Evolutionary conservation across 2,888 invertebrate species (phyloP).

Genomic region (Augiades crinisus): DNA sequence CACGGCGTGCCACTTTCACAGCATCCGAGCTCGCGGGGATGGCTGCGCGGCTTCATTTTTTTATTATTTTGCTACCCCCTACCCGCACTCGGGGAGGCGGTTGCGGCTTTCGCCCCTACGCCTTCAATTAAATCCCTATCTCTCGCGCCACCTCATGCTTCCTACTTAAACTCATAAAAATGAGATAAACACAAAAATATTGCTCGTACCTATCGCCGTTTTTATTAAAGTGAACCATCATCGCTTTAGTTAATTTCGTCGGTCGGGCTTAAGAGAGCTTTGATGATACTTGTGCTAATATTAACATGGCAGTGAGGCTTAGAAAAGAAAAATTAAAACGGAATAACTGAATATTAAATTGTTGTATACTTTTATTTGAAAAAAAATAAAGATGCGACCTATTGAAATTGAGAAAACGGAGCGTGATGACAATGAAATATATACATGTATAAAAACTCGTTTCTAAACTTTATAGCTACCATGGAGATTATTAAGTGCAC

Average conservation of each 20-base stretch:
- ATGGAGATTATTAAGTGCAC: too few relatives aligned
- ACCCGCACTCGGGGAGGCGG: constrained; percentile 46
- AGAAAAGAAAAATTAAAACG: neutral
- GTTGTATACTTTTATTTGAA: too few relatives aligned
- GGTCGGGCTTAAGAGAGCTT: constrained; percentile 19
- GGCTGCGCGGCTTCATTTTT: constrained; percentile 64
- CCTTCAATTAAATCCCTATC: constrained; percentile 79
- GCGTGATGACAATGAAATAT: too few relatives aligned
- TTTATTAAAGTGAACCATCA: constrained; percentile 56
- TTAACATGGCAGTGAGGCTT: neutral
- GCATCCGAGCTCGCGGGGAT: constrained; percentile 77
- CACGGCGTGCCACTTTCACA: constrained; percentile 79
- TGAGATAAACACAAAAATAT: constrained; percentile 74
- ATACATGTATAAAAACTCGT: too few relatives aligned
- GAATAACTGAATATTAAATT: too few relatives aligned
- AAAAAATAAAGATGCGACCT: too few relatives aligned
- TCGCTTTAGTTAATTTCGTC: constrained; percentile 24
- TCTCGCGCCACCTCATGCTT: constrained; percentile 68
- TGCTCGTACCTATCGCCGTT: constrained; percentile 61
- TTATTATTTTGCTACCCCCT: constrained; percentile 65
- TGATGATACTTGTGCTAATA: constrained; percentile 9
- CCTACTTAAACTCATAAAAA: constrained; percentile 74
- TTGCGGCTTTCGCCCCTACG: constrained; percentile 57
- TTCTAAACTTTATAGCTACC: too few relatives aligned
- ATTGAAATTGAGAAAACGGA: too few relatives aligned